A percentile compares a stretch with the other conserved stretches of the same genome.
Conservation (phyloP, 2,888 invertebrate genomes). For the Taphrorychus bicolor region DNA sequence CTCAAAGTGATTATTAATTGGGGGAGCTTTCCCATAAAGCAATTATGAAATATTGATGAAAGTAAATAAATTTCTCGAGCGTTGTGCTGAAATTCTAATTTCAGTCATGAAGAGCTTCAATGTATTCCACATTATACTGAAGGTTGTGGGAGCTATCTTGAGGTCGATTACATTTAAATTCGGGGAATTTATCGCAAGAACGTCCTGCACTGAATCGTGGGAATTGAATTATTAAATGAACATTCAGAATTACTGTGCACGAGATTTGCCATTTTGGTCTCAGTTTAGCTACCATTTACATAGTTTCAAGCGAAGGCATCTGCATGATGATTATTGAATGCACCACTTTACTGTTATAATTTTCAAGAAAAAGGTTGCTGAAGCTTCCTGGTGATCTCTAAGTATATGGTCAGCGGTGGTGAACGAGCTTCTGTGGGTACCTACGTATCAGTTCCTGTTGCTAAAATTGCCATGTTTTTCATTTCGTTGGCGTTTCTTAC, state of each 20-base stretch:
- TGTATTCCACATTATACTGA: slow-evolving; percentile 5
- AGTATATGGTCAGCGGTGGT: slow-evolving; percentile 22
- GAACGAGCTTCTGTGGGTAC: slow-evolving; percentile 19
- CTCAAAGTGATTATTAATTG: no score
- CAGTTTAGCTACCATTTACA: not conserved
- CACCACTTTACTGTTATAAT: slow-evolving; percentile 27
- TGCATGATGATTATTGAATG: slow-evolving; percentile 12
- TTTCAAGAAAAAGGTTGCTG: slow-evolving; percentile 16
- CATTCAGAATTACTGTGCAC: slow-evolving; percentile 18
- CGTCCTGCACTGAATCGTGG: slow-evolving; percentile 24
- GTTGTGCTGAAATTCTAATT: not conserved
- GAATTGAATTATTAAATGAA: slow-evolving; percentile 28
- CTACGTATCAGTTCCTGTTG: not conserved
- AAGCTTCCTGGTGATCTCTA: slow-evolving; percentile 14
- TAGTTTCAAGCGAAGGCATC: slow-evolving; percentile 17
- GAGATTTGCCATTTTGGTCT: not conserved
- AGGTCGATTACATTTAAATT: slow-evolving; percentile 24
- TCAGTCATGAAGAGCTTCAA: slow-evolving; percentile 2
- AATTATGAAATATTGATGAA: no score
- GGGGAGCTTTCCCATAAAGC: no score
- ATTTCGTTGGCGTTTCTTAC: not conserved
- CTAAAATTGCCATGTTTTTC: not conserved
- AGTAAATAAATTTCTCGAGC: not conserved
- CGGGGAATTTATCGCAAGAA: slow-evolving; percentile 12
- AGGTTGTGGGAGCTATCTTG: slow-evolving; percentile 16